A percentile compares a stretch with the other conserved stretches of the same genome.
Evolutionary conservation across 2,113 vertebrate species (phyloP).

Genomic region (human (Homo sapiens)): DNA sequence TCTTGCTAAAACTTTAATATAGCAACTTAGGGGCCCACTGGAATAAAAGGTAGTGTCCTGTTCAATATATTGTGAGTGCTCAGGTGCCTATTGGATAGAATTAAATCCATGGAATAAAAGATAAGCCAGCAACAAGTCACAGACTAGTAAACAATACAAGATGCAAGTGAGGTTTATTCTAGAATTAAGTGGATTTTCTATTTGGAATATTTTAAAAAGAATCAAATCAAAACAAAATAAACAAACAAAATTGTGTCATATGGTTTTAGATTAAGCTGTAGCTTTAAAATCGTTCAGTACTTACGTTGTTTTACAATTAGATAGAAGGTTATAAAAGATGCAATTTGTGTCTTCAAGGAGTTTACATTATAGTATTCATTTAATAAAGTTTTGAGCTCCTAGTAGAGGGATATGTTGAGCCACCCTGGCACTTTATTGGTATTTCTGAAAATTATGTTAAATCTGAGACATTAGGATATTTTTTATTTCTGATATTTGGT

Average conservation of each 20-base stretch:
- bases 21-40: background rate
- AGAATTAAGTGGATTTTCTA: background rate
- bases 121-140: background rate
- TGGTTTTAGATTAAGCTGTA: background rate
- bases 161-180: background rate
- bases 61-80: background rate
- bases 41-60: background rate
- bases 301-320: background rate
- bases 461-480: background rate
- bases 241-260: background rate
- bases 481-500: background rate
- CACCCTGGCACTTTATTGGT: background rate
- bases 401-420: background rate
- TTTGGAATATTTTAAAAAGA: background rate
- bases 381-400: background rate
- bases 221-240: background rate
- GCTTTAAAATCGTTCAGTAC: background rate
- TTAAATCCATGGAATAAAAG: background rate
- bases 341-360: background rate
- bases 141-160: background rate
- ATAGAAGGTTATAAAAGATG: background rate
- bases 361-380: background rate
- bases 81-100: background rate
- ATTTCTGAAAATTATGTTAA: background rate
- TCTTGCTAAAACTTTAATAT: conserved; percentile 38